These are phyloP conservation scores for Beaufortia kweichowensis DNA, from an alignment of 2,113 vertebrate genomes.

Conservation along the genomic window DNA sequence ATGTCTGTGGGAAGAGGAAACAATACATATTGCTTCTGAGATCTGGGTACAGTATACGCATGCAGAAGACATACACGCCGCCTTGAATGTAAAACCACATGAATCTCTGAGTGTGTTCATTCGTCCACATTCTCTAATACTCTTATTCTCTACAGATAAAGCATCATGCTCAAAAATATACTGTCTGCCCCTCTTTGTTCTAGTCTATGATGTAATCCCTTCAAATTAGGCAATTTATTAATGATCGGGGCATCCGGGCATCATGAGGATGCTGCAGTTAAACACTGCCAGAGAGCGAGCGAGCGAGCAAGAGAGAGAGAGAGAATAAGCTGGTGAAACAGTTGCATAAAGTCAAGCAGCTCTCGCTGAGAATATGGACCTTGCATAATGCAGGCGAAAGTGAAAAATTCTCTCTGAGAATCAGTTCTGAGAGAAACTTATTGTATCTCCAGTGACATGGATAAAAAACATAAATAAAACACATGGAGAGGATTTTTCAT, in stretches of 20 bases:
- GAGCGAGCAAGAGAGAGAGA: background rate
- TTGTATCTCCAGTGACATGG: background rate
- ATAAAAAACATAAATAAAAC: too few species aligned
- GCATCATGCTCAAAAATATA: background rate
- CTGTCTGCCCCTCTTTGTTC: background rate
- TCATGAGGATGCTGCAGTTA: background rate
- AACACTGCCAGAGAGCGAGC: background rate
- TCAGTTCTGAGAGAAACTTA: too few species aligned
- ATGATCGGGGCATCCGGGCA: background rate
- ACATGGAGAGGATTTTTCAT: too few species aligned
- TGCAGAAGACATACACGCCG: too few species aligned
- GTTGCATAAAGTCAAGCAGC: background rate
- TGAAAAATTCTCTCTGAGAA: background rate
- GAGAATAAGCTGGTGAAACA: background rate
- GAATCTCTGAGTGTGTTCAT: background rate
- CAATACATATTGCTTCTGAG: background rate
- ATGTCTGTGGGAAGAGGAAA: background rate
- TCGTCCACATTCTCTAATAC: background rate
- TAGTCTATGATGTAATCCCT: slow-evolving; percentile 9
- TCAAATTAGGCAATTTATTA: slow-evolving; percentile 20
- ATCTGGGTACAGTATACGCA: too few species aligned
- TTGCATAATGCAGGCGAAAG: background rate
- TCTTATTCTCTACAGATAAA: background rate
- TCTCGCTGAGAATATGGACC: background rate
- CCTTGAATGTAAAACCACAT: too few species aligned